Evolutionary conservation across 2,888 invertebrate genomes (phyloP).

Genomic region (Drosophila siamana): DNA sequence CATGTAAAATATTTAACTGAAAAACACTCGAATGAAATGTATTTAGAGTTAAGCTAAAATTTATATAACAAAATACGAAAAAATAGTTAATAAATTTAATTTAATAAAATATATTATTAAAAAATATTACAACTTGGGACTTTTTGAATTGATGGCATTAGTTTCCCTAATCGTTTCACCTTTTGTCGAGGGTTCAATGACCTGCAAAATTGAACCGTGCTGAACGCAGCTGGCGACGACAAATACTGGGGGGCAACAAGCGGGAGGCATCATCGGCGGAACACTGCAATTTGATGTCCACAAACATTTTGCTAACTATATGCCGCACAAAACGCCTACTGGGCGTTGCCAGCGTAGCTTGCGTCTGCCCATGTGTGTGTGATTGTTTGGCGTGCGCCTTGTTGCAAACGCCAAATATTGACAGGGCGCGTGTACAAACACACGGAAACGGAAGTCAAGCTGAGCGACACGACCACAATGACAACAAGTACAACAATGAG

Average conservation of each 20-base stretch:
- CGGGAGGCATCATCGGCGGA: constrained; percentile 26
- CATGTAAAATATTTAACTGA: constrained; percentile 79
- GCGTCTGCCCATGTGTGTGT: constrained; percentile 8
- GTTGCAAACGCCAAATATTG: constrained; percentile 75
- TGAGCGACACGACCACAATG: constrained; percentile 70
- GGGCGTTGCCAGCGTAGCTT: constrained; percentile 35
- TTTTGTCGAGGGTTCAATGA: constrained; percentile 27
- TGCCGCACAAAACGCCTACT: constrained; percentile 23
- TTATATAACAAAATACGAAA: constrained; percentile 52
- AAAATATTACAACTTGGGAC: not conserved
- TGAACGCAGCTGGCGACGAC: constrained; percentile 1
- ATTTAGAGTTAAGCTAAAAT: constrained; percentile 62
- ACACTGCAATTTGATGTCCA: constrained; percentile 57
- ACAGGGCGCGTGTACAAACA: constrained; percentile 77
- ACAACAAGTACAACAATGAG: constrained; percentile 42
- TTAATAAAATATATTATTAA: constrained; percentile 82
- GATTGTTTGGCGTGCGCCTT: constrained; percentile 62
- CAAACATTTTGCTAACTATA: constrained; percentile 54
- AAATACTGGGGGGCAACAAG: constrained; percentile 29
- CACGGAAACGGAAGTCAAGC: constrained; percentile 74
- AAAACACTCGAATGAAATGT: constrained; percentile 50
- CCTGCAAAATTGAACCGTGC: constrained; percentile 19
- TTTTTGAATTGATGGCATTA: not conserved
- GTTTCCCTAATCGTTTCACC: too few relatives aligned
- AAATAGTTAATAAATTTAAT: constrained; percentile 77